Conservation (phyloP, 1,140 invertebrate species). For the Drosophila baimaii region DNA sequence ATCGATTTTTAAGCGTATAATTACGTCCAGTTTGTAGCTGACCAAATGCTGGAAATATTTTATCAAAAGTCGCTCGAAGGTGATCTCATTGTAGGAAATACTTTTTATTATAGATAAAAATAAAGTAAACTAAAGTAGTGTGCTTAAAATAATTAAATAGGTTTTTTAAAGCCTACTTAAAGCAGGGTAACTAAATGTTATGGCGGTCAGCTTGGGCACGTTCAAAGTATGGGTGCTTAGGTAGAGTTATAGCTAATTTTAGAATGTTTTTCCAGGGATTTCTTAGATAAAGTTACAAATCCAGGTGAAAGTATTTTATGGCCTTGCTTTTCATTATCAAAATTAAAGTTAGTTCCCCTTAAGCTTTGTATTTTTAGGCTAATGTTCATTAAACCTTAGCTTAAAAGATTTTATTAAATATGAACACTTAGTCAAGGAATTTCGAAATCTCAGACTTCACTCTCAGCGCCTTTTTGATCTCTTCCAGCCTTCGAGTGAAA, state of each 20-base stretch:
- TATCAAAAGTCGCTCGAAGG: constrained; percentile 20
- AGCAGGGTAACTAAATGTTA: not conserved
- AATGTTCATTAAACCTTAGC: not conserved
- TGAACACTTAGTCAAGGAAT: not conserved
- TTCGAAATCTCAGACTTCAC: not conserved
- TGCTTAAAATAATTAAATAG: constrained; percentile 13
- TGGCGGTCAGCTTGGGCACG: not conserved
- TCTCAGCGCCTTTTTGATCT: not conserved
- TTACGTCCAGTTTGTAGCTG: constrained; percentile 42
- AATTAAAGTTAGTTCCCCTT: not conserved
- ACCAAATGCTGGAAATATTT: constrained; percentile 33
- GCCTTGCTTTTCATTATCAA: not conserved
- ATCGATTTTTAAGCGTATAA: constrained; percentile 52
- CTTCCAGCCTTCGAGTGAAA: not conserved
- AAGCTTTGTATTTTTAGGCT: not conserved
- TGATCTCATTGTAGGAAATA: constrained; percentile 27
- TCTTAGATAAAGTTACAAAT: not conserved
- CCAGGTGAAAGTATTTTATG: not conserved
- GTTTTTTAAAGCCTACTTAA: constrained; percentile 9
- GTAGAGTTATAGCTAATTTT: not conserved
- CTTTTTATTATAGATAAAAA: constrained; percentile 3
- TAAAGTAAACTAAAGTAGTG: not conserved
- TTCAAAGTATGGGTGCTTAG: not conserved
- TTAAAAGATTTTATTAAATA: not conserved
- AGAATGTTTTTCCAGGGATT: not conserved